phyloP scores from a whole-genome alignment of 2,888 invertebrate species.

The Melangyna quadrimaculata region DNA sequence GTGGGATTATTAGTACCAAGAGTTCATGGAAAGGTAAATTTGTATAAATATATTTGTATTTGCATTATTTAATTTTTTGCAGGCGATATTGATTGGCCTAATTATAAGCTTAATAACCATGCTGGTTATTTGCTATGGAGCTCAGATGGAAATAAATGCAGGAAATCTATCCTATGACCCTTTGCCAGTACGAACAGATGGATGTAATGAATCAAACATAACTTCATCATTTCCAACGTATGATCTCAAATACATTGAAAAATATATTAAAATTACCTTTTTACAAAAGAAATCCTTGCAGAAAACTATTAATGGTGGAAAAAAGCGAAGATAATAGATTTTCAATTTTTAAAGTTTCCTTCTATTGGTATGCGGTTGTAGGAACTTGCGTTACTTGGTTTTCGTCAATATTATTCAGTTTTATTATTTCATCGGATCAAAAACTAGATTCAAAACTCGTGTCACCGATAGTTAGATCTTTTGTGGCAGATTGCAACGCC shows the following conservation, averaged over 20 bases:
- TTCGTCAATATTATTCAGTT: conserved; percentile 82
- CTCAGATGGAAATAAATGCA: conserved; percentile 72
- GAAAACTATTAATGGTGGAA: not conserved
- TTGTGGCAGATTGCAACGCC: conserved; percentile 68
- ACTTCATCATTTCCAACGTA: conserved; percentile 47
- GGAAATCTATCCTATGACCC: conserved; percentile 75
- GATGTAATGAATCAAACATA: conserved; percentile 74
- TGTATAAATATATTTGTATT: not conserved
- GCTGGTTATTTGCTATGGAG: conserved; percentile 74
- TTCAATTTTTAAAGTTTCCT: conserved; percentile 83
- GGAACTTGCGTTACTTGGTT: conserved; percentile 82
- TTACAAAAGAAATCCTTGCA: not conserved
- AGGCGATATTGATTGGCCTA: conserved; percentile 76
- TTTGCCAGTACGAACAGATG: conserved; percentile 74
- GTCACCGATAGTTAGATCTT: conserved; percentile 74
- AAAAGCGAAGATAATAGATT: conserved; percentile 59
- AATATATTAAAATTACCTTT: not conserved
- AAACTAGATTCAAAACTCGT: conserved; percentile 76
- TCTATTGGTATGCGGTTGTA: conserved; percentile 83
- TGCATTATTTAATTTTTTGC: not conserved
- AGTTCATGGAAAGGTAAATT: conserved; percentile 79
- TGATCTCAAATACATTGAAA: not conserved
- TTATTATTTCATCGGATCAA: conserved; percentile 78
- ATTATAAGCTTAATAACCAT: conserved; percentile 75
- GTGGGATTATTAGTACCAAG: conserved; percentile 85